These are phyloP conservation scores for Muscicapa comitata DNA, from an alignment of 2,797 vertebrate genomes.

Conservation along the genomic window DNA sequence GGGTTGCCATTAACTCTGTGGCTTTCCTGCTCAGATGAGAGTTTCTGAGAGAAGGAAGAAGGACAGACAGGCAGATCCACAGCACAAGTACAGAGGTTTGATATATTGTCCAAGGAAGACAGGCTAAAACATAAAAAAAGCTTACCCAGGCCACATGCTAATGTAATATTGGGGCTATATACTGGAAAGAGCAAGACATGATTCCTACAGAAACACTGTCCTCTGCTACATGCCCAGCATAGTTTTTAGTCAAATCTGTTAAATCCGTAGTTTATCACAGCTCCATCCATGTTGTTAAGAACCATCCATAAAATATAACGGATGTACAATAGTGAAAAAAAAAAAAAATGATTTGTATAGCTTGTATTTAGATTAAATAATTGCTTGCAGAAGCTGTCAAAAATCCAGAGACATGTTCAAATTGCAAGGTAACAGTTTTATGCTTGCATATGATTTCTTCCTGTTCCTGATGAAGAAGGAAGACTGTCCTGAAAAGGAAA, in stretches of 20 bases:
- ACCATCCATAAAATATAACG: neutral
- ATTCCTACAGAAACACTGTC: neutral
- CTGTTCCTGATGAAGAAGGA: neutral
- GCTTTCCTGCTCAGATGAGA: neutral
- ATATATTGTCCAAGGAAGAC: accelerated
- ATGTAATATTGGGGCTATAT: neutral
- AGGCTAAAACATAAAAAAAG: neutral
- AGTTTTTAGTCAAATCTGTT: neutral
- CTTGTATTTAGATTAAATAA: neutral
- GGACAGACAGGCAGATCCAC: neutral
- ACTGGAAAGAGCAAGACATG: neutral
- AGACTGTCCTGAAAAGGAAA: neutral
- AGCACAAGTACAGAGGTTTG: neutral
- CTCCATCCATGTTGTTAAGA: neutral
- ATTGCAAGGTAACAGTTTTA: neutral
- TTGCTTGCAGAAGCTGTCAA: neutral
- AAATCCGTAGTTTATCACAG: neutral
- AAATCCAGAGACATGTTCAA: neutral
- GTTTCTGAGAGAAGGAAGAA: neutral
- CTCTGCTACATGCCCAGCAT: neutral
- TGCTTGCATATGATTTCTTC: neutral
- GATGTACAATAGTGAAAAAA: neutral
- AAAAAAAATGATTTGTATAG: neutral
- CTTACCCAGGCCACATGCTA: neutral
- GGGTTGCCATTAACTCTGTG: neutral